These are phyloP conservation scores for Notodonta ziczac DNA, from an alignment of 2,888 invertebrate species.

Conservation along the genomic window DNA sequence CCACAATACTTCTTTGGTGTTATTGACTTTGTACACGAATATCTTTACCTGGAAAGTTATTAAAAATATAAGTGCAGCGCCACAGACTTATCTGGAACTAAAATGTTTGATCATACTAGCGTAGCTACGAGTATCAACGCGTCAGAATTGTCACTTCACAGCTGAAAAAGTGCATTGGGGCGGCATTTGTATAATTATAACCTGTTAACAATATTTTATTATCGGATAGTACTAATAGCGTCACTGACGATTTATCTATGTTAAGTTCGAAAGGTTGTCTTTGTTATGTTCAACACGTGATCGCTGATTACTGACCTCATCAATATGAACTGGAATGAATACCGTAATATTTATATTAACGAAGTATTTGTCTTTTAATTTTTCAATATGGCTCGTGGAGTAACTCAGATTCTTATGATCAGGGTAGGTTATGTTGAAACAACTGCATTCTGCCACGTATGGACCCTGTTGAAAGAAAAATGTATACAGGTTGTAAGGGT, in stretches of 20 bases:
- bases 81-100: too few relatives aligned
- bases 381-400: not conserved
- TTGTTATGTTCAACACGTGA: not conserved
- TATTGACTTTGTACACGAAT: conserved; percentile 21
- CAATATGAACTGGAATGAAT: not conserved
- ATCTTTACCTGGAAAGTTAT: conserved; percentile 26
- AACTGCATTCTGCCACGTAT: not conserved
- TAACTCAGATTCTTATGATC: not conserved
- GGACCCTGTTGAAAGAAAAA: not conserved
- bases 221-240: too few relatives aligned
- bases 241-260: not conserved
- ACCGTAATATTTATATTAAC: not conserved
- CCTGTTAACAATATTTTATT: too few relatives aligned
- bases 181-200: too few relatives aligned
- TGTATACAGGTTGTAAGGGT: not conserved
- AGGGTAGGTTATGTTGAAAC: not conserved
- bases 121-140: too few relatives aligned
- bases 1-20: conserved; percentile 26
- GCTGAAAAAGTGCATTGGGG: too few relatives aligned
- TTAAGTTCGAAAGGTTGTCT: not conserved
- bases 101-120: too few relatives aligned
- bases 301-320: not conserved
- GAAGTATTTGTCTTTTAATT: not conserved
- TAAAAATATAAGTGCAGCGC: not conserved
- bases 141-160: too few relatives aligned